Evolutionary conservation across 2,113 vertebrate species (phyloP), one percentile per base, ranked within the genome.

Genomic region (Erinaceus europaeus): DNA sequence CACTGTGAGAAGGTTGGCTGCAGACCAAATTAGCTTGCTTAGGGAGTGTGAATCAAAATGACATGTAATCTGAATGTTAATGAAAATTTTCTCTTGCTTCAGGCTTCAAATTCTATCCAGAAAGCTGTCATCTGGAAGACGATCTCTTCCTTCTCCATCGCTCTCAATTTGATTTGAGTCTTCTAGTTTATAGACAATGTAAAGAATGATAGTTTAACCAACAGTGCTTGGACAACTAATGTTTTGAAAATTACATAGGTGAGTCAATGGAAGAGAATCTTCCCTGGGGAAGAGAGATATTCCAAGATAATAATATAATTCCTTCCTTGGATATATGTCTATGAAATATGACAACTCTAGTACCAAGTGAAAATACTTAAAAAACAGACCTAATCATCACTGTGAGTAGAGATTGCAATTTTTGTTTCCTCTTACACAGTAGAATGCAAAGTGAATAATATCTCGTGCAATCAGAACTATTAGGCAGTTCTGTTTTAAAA

Each of bases 31-130:
- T 96, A 97, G 96, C 96, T 96, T 97, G 97, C 97, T 97, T 91
- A 93, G 97, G 96, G 97, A 97, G 95, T 94, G 97, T 96, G 97
- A 98, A 97, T 98, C 95, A 96, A 96, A 96, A 96, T 96, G 95
- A 97, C 97, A 97, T 96, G 95, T 93, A 97, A 97, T 96, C 97
- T 96, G 97, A 97, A 96, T 97, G 96, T 94, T 98, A 97, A 98
- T 97, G 97, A 97, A 96, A 91, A 89, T 93, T 93, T 89, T 95
- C 87, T 95, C 59, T 62, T 92, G 89, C 96, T 96, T 85, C 94
- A 89, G 94, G 94, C 86, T 94, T 96, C 90, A 92, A 87, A 93
- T 88, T 90, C 90, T 74, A 84, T 94, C 95, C 93, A 95, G 92
- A 97, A 95, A 96, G 61, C 95, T 96, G 96, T 96, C 97, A 94